Evolutionary conservation across 37 sponge, comb jelly and placozoan genomes (phyloP), one percentile per base, ranked within the genome.

Genomic region (Geodia barretti): DNA sequence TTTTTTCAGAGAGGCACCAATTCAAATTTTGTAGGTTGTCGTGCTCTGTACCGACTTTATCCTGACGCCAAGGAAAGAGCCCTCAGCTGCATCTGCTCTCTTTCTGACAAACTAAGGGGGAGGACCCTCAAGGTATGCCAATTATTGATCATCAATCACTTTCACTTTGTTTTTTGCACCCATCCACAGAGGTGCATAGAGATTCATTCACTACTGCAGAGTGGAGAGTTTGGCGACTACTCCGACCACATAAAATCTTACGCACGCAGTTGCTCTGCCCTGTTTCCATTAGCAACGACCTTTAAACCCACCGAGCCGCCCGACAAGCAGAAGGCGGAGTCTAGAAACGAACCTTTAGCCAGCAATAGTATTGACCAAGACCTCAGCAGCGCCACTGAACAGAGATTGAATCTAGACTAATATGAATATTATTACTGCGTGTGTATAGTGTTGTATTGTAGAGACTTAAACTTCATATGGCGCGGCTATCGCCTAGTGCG

Each of bases 251-350:
- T 86, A n/a, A 34, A 68, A 37, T 83, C 33, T 60, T 66, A 71
- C 79, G 77, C 81, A 34, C 38, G 61, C 21, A 70, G 69, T 26
- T 95, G 96, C 77, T 74, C 60, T 28, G 32, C 41, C 30, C 80
- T 91, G 11, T 98, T 86, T 62, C 96, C 96, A 23, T 72, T 95
- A 39, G 94, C 98, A 28, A 78, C 92, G 29, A 88, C 83, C 21
- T 93, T 95, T 66, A 87, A 59, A 28, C 82, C 89, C 0, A 3
- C 25, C 0, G 41, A 40, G 21, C 4, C 26, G 4, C 34, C 34
- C 34, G 34, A 47, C 14, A 47, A 14, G 14, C 14, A 7, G 54
- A 47, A 47, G 14, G n/a, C n/a, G n/a, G n/a, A n/a, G n/a, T n/a
- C n/a, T n/a, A 14, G 14, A 14, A 47, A 17, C 7, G 54, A 47